Base-by-base conservation (phyloP, 1,140 invertebrate genomes). In the Lordiphosa collinella region DNA sequence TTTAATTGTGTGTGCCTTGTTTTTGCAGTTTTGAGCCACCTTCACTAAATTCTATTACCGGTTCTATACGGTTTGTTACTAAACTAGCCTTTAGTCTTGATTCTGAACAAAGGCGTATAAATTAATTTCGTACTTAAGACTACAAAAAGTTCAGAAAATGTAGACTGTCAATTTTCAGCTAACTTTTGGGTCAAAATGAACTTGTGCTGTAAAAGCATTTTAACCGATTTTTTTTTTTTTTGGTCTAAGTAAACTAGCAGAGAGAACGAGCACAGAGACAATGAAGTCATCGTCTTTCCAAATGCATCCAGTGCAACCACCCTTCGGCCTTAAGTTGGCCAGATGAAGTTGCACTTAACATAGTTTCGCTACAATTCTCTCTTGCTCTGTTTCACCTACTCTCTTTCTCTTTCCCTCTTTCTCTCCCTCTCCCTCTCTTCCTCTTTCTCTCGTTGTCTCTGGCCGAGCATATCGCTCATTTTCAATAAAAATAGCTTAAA, bases 401-500 rank as follows among this genome's bases (percentile, higher is more conserved):
- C 11, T 56, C 52, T 49, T n/a, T 35, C 34, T 25, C 32, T 12
- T 1, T 13, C 49, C 35, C n/a, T n/a, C n/a, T n/a, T n/a, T n/a
- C n/a, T n/a, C n/a, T n/a, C n/a, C n/a, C 34, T 36, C 41, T 25
- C 41, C 34, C 9, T n/a, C 40, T 44, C 51, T 44, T 36, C 57
- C 22, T 32, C 40, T 59, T 29, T 51, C 12, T 51, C 16, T 43
- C 56, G 36, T 55, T 70, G 55, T 56, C 36, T 52, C 51, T 25
- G 56, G 58, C 48, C 65, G 66, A 82, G 60, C 82, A 79, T 72
- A 71, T 82, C 78, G 78, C 76, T 84, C 78, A 73, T 69, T 82
- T 84, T 82, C 79, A 85, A 82, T 84, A 84, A 84, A 84, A 84
- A 84, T 84, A 84, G 78, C 78, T 84, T 84, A 84, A 82, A 82